Conservation (phyloP, 2,888 invertebrate species). For the Mayetiola destructor region DNA sequence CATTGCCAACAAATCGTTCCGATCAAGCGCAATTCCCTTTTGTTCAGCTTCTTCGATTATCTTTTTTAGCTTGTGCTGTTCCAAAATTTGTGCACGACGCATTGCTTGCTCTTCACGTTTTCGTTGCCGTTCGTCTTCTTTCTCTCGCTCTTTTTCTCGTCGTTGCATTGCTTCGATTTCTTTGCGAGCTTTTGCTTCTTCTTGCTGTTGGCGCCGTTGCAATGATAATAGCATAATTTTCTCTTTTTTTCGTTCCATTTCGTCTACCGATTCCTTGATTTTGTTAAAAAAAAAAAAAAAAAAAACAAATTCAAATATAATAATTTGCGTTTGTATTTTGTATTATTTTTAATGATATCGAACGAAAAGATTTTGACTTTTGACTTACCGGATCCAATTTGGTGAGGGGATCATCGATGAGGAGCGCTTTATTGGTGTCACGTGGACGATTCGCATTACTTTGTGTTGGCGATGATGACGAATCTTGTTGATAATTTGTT, state of each 20-base stretch:
- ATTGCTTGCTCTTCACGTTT: slow-evolving; percentile 70
- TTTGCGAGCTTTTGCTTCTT: slow-evolving; percentile 68
- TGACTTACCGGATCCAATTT: slow-evolving; percentile 51
- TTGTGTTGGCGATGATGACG: slow-evolving; percentile 19
- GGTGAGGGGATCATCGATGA: slow-evolving; percentile 51
- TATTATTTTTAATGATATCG: background rate
- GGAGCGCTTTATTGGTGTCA: slow-evolving; percentile 38
- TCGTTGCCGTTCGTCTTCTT: slow-evolving; percentile 58
- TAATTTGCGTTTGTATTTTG: slow-evolving; percentile 10
- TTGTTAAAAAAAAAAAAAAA: background rate
- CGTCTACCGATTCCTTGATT: slow-evolving; percentile 62
- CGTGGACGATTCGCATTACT: slow-evolving; percentile 33
- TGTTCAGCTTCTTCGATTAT: slow-evolving; percentile 81
- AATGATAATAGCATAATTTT: slow-evolving; percentile 77
- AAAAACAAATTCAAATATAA: background rate
- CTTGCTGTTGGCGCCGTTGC: slow-evolving; percentile 80
- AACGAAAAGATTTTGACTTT: background rate
- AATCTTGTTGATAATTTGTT: slow-evolving; percentile 23
- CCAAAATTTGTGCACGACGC: slow-evolving; percentile 75
- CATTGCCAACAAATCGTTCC: slow-evolving; percentile 43
- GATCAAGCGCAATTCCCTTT: slow-evolving; percentile 71
- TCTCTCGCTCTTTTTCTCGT: slow-evolving; percentile 59
- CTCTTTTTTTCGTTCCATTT: slow-evolving; percentile 87
- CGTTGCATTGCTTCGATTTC: slow-evolving; percentile 67
- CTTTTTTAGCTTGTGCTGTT: slow-evolving; percentile 87